Conservation (phyloP, 2,888 invertebrate genomes). For the Agonopterix alstromeriana region DNA sequence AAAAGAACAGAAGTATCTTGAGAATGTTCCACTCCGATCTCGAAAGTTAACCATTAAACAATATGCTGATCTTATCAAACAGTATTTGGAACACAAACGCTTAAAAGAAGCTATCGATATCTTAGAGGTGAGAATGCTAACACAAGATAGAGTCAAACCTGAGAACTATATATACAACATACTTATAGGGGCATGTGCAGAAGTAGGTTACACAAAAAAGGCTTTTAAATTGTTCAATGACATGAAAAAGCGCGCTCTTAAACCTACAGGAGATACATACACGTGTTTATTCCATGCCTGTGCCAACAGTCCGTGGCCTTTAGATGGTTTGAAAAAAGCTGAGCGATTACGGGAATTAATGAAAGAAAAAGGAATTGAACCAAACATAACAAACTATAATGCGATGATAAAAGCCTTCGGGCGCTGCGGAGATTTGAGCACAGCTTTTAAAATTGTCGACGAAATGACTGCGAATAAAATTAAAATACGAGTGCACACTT, state of each 20-base stretch:
- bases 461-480: conserved; percentile 85
- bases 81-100: conserved; percentile 78
- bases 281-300: conserved; percentile 94
- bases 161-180: conserved; percentile 87
- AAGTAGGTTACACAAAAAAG: conserved; percentile 89
- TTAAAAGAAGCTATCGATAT: conserved; percentile 87
- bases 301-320: conserved; percentile 83
- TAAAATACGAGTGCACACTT: conserved; percentile 80
- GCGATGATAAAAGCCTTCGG: conserved; percentile 96
- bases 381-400: conserved; percentile 88
- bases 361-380: conserved; percentile 80
- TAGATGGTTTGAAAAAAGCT: conserved; percentile 83
- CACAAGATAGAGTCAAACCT: conserved; percentile 87
- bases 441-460: conserved; percentile 89
- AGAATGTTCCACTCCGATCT: conserved; percentile 62
- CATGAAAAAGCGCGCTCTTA: conserved; percentile 86
- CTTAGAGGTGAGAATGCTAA: conserved; percentile 84
- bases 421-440: conserved; percentile 84
- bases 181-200: conserved; percentile 89
- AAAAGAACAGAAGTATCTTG: conserved; percentile 75
- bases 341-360: conserved; percentile 80
- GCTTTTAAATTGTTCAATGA: conserved; percentile 89
- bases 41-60: conserved; percentile 78
- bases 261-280: conserved; percentile 83
- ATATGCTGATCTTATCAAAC: conserved; percentile 84